These are phyloP conservation scores for Pipra filicauda DNA, from an alignment of 2,113 vertebrate species.

Conservation along the genomic window DNA sequence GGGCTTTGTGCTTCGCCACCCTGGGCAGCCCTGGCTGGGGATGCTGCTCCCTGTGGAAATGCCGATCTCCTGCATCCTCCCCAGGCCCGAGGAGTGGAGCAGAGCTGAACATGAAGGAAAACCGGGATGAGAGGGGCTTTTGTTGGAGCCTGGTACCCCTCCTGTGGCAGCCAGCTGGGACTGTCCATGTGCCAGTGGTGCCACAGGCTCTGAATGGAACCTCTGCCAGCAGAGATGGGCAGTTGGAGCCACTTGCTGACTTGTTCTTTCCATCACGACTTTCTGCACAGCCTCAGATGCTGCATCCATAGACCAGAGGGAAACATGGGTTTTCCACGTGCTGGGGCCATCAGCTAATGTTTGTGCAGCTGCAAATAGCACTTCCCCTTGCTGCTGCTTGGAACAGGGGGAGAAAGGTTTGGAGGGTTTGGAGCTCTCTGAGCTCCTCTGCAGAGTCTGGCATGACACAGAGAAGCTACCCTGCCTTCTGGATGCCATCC, in stretches of 20 bases:
- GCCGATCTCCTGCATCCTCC: background rate
- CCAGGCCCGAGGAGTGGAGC: background rate
- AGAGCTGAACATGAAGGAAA: background rate
- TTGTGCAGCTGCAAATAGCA: slow-evolving; percentile 14
- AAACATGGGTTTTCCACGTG: background rate
- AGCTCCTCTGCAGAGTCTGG: background rate
- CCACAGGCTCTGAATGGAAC: fast-evolving
- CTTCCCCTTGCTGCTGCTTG: background rate
- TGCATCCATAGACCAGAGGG: background rate
- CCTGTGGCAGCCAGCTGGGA: background rate
- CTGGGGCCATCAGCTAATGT: background rate
- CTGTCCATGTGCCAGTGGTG: fast-evolving
- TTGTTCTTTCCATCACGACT: background rate
- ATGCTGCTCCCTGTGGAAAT: background rate
- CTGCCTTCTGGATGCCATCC: background rate
- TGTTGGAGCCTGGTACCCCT: background rate
- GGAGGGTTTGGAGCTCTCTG: background rate
- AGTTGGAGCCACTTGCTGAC: fast-evolving
- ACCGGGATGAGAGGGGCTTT: background rate
- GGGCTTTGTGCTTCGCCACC: background rate
- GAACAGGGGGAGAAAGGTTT: background rate
- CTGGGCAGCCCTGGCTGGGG: fast-evolving
- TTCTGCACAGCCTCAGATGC: background rate
- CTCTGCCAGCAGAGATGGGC: fast-evolving
- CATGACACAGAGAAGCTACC: background rate